These are phyloP conservation scores for Acleris holmiana DNA, from an alignment of 2,888 invertebrate genomes.

Conservation along the genomic window DNA sequence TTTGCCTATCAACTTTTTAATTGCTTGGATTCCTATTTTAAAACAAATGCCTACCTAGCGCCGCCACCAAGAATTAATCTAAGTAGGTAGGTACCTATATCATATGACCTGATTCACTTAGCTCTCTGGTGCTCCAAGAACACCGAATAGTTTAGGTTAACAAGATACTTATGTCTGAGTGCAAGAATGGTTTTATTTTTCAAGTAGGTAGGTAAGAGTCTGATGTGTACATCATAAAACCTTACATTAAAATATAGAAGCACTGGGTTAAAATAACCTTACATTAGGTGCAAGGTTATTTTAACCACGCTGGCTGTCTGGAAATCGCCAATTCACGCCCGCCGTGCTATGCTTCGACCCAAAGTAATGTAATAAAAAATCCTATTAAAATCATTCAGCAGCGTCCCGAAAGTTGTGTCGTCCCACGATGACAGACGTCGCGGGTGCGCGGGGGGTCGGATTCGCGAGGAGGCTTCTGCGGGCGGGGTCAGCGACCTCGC, in stretches of 20 bases:
- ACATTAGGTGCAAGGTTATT: background rate
- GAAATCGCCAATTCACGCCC: too few species aligned
- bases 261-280: background rate
- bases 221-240: too few species aligned
- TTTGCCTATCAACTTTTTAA: conserved; percentile 5
- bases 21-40: background rate
- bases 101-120: too few species aligned
- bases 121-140: too few species aligned
- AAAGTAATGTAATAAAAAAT: conserved; percentile 19
- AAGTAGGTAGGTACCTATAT: too few species aligned
- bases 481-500: conserved; percentile 79
- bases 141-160: too few species aligned
- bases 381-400: conserved; percentile 61
- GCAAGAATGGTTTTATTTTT: too few species aligned
- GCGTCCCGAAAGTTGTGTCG: conserved; percentile 61
- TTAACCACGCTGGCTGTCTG: background rate
- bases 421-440: conserved; percentile 48
- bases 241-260: too few species aligned
- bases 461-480: conserved; percentile 81
- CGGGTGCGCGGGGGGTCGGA: conserved; percentile 47
- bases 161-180: too few species aligned
- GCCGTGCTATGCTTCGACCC: too few species aligned
- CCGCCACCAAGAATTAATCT: background rate
- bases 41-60: background rate
- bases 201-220: too few species aligned